These are phyloP conservation scores for Eulemur coronatus DNA, from an alignment of 2,797 vertebrate species.

Conservation along the genomic window DNA sequence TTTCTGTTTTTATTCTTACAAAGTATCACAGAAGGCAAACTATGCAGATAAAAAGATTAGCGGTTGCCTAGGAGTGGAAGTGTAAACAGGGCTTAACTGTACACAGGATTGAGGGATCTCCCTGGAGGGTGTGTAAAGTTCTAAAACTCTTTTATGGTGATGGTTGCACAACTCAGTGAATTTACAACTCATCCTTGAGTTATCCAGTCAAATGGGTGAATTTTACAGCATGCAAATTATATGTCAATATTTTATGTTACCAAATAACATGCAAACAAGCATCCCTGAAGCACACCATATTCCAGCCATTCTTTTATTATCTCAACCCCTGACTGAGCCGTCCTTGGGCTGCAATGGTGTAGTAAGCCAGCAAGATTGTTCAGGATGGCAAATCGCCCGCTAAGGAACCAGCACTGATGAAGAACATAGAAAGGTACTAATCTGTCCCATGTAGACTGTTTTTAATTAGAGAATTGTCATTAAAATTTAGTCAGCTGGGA, in stretches of 20 bases:
- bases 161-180: neutral
- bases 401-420: neutral
- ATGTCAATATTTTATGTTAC: neutral
- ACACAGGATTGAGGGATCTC: neutral
- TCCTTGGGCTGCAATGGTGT: no score
- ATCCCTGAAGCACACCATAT: fast-evolving
- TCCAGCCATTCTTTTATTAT: neutral
- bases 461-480: neutral
- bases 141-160: neutral
- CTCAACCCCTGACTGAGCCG: neutral
- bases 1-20: neutral
- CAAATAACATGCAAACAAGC: neutral
- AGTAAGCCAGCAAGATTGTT: neutral
- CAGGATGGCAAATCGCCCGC: neutral
- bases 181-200: neutral
- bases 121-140: neutral
- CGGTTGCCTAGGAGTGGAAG: neutral
- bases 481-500: neutral
- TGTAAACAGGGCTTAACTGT: neutral
- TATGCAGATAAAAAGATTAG: neutral
- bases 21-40: neutral
- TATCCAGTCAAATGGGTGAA: neutral
- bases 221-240: neutral
- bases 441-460: neutral
- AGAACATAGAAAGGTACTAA: neutral